Conservation (phyloP, 92 coral and sea anemone species). For the Montipora capitata region DNA sequence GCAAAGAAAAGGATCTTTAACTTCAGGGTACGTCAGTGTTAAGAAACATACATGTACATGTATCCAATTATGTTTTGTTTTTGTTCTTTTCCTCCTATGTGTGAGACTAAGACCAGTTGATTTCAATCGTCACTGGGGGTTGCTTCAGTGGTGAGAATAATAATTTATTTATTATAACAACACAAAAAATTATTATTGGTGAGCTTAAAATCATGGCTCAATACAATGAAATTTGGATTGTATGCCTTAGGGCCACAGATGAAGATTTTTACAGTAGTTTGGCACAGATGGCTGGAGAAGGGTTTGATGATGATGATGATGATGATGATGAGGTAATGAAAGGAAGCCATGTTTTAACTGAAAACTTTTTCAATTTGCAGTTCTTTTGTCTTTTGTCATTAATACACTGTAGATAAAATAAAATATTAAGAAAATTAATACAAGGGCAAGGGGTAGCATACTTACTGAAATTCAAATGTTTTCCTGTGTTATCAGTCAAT, state of each 20-base stretch:
- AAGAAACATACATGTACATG: neutral
- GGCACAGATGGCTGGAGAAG: constrained; percentile 90
- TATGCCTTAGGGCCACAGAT: constrained; percentile 84
- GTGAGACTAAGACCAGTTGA: too few species aligned
- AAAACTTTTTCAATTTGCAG: neutral
- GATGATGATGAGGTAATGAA: constrained; percentile 54
- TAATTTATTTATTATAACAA: neutral
- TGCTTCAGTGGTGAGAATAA: too few species aligned
- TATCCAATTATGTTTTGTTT: neutral
- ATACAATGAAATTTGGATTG: too few species aligned
- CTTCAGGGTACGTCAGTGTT: constrained; percentile 23
- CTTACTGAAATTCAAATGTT: neutral
- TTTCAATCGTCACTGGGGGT: too few species aligned
- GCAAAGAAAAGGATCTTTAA: constrained; percentile 25
- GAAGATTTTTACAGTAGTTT: constrained; percentile 96
- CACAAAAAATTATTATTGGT: neutral
- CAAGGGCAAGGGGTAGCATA: too few species aligned
- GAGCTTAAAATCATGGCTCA: too few species aligned
- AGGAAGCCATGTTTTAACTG: neutral
- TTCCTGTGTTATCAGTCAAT: constrained; percentile 63
- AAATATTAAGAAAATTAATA: too few species aligned
- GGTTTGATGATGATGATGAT: constrained; percentile 80
- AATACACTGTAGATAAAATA: too few species aligned
- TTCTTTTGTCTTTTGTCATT: too few species aligned
- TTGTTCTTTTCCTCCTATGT: too few species aligned